phyloP scores from a whole-genome alignment of 2,113 vertebrate species.

The Tachysurus fulvidraco region DNA sequence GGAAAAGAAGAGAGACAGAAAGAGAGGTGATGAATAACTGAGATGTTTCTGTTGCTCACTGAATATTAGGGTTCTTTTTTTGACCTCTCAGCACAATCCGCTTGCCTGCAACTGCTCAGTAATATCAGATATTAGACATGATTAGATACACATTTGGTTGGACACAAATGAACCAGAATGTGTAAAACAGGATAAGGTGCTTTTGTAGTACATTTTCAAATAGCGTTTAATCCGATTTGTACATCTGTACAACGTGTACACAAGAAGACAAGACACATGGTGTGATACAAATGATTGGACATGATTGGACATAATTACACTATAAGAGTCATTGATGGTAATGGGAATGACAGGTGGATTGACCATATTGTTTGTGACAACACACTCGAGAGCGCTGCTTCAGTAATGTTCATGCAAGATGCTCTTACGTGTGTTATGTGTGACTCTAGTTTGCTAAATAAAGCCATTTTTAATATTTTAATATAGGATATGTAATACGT shows the following conservation, averaged over 20 bases:
- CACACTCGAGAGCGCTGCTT: neutral
- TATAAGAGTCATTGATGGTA: neutral
- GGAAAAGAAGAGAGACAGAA: slow-evolving; percentile 29
- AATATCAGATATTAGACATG: neutral
- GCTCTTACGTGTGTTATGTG: neutral
- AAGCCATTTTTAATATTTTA: neutral
- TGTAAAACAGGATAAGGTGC: neutral
- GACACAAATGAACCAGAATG: neutral
- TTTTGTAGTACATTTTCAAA: neutral
- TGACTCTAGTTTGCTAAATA: neutral
- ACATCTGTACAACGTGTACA: neutral
- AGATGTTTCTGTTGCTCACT: slow-evolving; percentile 21
- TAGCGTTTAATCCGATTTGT: neutral
- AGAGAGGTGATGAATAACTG: slow-evolving; percentile 33
- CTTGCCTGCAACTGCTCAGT: neutral
- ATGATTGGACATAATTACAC: neutral
- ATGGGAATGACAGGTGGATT: neutral
- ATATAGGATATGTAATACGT: neutral
- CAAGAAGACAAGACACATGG: neutral
- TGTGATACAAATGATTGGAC: neutral
- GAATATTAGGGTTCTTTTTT: slow-evolving; percentile 12
- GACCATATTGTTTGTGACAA: neutral
- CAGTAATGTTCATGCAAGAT: neutral
- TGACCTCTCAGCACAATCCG: slow-evolving; percentile 28
- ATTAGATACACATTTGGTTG: neutral